Conservation (phyloP, 2,113 vertebrate species). For the Tylochromis polylepis region DNA sequence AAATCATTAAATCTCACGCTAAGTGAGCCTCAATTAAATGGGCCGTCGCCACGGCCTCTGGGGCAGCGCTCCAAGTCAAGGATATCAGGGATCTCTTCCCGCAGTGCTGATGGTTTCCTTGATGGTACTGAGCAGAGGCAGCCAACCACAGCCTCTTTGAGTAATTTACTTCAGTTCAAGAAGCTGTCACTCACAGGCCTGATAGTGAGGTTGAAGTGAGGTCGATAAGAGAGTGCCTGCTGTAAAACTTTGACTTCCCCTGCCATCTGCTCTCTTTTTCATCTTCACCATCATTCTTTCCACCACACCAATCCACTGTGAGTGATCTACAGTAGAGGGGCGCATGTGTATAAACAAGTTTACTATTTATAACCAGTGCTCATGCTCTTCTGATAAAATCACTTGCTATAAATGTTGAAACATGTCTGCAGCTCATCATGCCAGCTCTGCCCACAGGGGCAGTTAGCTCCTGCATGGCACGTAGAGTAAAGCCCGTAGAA, state of each 20-base stretch:
- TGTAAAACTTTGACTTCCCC: slow-evolving; percentile 21
- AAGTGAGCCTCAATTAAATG: slow-evolving; percentile 41
- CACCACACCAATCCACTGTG: background rate
- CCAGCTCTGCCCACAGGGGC: background rate
- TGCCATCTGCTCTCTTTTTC: slow-evolving; percentile 12
- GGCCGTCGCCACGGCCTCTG: background rate
- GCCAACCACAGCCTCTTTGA: slow-evolving; percentile 20
- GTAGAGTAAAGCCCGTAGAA: background rate
- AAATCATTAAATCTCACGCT: slow-evolving; percentile 35
- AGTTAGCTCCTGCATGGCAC: background rate
- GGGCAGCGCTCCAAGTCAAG: slow-evolving; percentile 19
- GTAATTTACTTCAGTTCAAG: slow-evolving; percentile 46
- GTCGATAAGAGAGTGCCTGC: slow-evolving; percentile 15
- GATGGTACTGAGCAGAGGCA: slow-evolving; percentile 1
- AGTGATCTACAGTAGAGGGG: background rate
- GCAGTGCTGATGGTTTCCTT: slow-evolving; percentile 36
- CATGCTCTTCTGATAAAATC: background rate
- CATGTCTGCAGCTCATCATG: background rate
- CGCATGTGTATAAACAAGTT: background rate
- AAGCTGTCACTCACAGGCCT: slow-evolving; percentile 36
- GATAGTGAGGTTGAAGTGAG: slow-evolving; percentile 12
- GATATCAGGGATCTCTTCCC: slow-evolving; percentile 42
- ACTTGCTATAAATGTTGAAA: slow-evolving; percentile 5
- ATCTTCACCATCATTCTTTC: background rate
- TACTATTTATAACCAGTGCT: background rate